Evolutionary conservation across 2,113 vertebrate genomes (phyloP), one percentile per base, ranked within the genome.

Genomic region (Pristiophorus japonicus): DNA sequence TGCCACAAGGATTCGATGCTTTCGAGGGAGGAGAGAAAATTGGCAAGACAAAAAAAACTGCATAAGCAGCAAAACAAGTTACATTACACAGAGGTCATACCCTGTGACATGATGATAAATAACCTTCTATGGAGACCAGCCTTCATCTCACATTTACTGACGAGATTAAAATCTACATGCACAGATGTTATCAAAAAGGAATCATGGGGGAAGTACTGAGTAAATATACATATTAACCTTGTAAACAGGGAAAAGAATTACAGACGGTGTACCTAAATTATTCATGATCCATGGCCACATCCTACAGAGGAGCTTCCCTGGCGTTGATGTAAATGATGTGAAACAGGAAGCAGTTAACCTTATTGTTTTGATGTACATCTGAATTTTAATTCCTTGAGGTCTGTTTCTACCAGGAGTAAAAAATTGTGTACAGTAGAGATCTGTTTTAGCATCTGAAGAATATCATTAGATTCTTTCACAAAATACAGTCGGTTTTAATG

Each of bases 211-310:
- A 98, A 97, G 95, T 97, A 97, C 98, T 97, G 97, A 97, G 97
- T 98, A 98, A 97, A 97, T 97, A 97, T 97, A 97, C 96, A 97
- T 96, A 97, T 97, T 97, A 98, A 98, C 97, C 98, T 98, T 98
- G 98, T 98, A 98, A 98, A 98, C 97, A 98, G 97, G 97, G 98
- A 97, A 94, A 66, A 97, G 97, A 97, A 97, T 97, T 97, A 98
- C 97, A 98, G 98, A 98, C 98, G 97, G 97, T 96, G 95, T 92
- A 75, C 0, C 96, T 98, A 97, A 98, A 98, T 98, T 98, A 98
- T 98, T 97, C 97, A 98, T 98, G 97, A 97, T 96, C 96, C 96
- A 97, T 97, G 98, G 97, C 97, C 96, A 97, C 97, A 97, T 97
- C 97, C 96, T 95, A 96, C 97, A 97, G 97, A 96, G 96, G 97